Evolutionary conservation across 2,888 invertebrate species (phyloP).

Genomic region (Morpho achilles): DNA sequence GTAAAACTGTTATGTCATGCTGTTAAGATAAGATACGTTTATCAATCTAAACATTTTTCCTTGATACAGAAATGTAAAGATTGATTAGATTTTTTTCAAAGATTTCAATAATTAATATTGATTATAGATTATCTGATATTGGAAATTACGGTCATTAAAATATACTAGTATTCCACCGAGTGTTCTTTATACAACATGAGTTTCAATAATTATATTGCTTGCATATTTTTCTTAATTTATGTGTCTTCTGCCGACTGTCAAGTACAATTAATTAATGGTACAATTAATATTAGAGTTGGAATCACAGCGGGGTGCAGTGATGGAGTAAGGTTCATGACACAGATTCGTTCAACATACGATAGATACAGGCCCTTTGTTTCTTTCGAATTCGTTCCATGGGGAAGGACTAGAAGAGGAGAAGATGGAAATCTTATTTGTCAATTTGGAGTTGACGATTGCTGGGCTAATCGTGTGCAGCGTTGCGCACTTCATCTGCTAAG

Average conservation of each 20-base stretch:
- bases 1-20: too few species aligned
- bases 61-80: too few species aligned
- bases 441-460: constrained; percentile 54
- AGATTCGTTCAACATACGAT: constrained; percentile 45
- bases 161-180: neutral
- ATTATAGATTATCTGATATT: neutral
- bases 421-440: constrained; percentile 49
- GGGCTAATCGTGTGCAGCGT: constrained; percentile 63
- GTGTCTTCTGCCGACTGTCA: neutral
- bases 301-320: constrained; percentile 28
- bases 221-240: constrained; percentile 1
- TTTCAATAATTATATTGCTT: neutral
- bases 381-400: constrained; percentile 67
- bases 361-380: constrained; percentile 52
- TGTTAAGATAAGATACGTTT: too few species aligned
- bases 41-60: too few species aligned
- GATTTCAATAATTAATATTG: too few species aligned
- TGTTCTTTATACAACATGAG: constrained; percentile 2
- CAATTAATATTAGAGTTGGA: constrained; percentile 5
- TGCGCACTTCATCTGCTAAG: constrained; percentile 51
- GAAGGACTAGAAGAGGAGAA: constrained; percentile 43
- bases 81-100: too few species aligned
- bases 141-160: neutral
- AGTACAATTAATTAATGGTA: constrained; percentile 6
- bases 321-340: constrained; percentile 49